Base-by-base conservation (phyloP, 37 sponge, comb jelly and placozoan genomes). In the Geodia barretti region DNA sequence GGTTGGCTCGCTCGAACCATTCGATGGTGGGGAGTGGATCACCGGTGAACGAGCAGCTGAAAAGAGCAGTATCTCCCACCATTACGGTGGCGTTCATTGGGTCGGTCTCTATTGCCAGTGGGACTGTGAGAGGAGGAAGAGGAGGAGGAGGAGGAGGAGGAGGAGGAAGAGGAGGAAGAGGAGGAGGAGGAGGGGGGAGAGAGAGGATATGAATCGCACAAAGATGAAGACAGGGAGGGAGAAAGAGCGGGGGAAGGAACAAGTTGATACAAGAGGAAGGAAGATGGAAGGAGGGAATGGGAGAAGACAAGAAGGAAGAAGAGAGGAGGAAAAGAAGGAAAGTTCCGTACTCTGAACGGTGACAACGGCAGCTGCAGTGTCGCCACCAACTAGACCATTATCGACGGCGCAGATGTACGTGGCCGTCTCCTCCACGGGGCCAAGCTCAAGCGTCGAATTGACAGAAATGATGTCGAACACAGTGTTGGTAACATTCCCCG, bases 21-120 rank as follows among this genome's bases (percentile, higher is more conserved):
- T 70, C 7, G 72, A 81, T 81, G 24, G 28, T 25, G 1, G 71
- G 60, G 35, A 28, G 29, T 14, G 81, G 81, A 30, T 62, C 25
- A 5, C 72, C 73, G 62, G 41, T 72, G 28, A 47, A 59, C 40
- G 70, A 72, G 38, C 81, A 81, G 17, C 26, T 34, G 4, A 72
- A 24, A n/a, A 61, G 1, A 17, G 47, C 63, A 36, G 81, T 81
- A 39, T 62, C 40, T 33, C 81, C 81, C 2, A 25, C 72, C 5
- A 19, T 36, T 63, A 81, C 71, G 17, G 80, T 39, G 0, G 70
- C 37, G 37, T 68, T 35, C 1, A 24, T 68, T 28, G 80, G 54
- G 14, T 47, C 54, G 7, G 54, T 47, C 14, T 47, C 54, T 17
- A 47, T 14, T 14, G 7, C 54, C 54, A 47, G 54, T 17, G 54